Base-by-base conservation (phyloP, 1,140 invertebrate species). In the Chrysoperla carnea region DNA sequence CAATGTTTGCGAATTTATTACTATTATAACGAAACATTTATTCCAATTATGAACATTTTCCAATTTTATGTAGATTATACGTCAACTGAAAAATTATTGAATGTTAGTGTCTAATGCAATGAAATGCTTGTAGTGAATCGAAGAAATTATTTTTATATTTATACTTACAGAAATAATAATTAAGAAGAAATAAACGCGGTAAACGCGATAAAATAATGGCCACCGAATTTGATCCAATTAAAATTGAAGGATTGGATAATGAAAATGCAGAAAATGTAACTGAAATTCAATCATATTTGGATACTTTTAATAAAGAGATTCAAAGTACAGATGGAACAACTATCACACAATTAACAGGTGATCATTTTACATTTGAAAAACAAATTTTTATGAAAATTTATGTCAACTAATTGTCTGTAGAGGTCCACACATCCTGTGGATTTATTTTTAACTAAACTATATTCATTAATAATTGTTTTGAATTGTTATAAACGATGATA, bases 241-340 rank as follows among this genome's bases (percentile, higher is more conserved):
- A 64, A 50, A 44, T 64, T 43, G 60, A 64, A 47, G 48, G 49
- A 11, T 50, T 51, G 12, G 61, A 62, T 39, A 28, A 44, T 13
- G 45, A 44, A 15, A 42, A 45, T 47, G 47, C 50, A n/a, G 70
- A 75, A 51, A 67, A 63, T 46, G 75, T 82, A 11, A 78, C 74
- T 28, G 81, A 84, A 49, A 82, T 86, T 50, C 83, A 88, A 51
- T 81, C 81, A 41, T 88, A 88, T 52, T 62, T 89, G 36, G 81
- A 78, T 41, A 81, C 81, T 4, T 87, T 88, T 54, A 84, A 89
- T 52, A 86, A 86, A 54, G 84, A 88, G 60, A 87, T 88, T 39
- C 75, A 77, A 47, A 71, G 70, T 36, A 65, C 65, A 56, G 63
- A 73, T 58, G 33, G 60, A 57, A 46, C 67, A 59, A 23, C 17